Evolutionary conservation across 1,140 invertebrate genomes (phyloP).

Genomic region (Hylaeus volcanicus): DNA sequence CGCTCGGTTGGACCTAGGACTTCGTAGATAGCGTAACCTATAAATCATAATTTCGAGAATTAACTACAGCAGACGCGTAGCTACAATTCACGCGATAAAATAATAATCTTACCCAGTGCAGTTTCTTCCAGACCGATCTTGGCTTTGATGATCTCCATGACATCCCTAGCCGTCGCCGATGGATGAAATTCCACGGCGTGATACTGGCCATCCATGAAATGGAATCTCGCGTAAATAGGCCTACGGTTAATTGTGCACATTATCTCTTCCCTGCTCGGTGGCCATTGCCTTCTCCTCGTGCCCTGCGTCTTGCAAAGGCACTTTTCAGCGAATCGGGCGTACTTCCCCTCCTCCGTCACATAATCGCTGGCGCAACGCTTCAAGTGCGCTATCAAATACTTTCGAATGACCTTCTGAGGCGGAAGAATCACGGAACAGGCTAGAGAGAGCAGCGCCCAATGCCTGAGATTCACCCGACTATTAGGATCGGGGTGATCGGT

Average conservation of each 20-base stretch:
- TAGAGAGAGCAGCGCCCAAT: slow-evolving; percentile 95
- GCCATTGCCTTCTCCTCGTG: slow-evolving; percentile 92
- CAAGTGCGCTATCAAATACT: slow-evolving; percentile 95
- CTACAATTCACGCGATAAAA: background rate
- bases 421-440: slow-evolving; percentile 94
- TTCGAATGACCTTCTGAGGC: slow-evolving; percentile 89
- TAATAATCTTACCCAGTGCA: slow-evolving; percentile 83
- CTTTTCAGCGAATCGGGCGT: slow-evolving; percentile 96
- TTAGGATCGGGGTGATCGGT: slow-evolving; percentile 96
- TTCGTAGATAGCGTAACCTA: slow-evolving; percentile 91
- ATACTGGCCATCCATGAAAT: slow-evolving; percentile 97
- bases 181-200: slow-evolving; percentile 97
- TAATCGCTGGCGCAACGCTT: slow-evolving; percentile 93
- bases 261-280: slow-evolving; percentile 96
- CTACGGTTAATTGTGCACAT: slow-evolving; percentile 94
- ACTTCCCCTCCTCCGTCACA: slow-evolving; percentile 96
- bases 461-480: slow-evolving; percentile 91
- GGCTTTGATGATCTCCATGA: slow-evolving; percentile 93
- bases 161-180: slow-evolving; percentile 94
- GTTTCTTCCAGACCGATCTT: slow-evolving; percentile 94
- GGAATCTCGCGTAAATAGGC: slow-evolving; percentile 94
- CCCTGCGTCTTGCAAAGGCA: slow-evolving; percentile 92
- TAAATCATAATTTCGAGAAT: background rate
- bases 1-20: slow-evolving; percentile 91
- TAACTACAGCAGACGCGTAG: no score